Evolutionary conservation across 2,797 vertebrate genomes (phyloP).

Genomic region (Luscinia megarhynchos): DNA sequence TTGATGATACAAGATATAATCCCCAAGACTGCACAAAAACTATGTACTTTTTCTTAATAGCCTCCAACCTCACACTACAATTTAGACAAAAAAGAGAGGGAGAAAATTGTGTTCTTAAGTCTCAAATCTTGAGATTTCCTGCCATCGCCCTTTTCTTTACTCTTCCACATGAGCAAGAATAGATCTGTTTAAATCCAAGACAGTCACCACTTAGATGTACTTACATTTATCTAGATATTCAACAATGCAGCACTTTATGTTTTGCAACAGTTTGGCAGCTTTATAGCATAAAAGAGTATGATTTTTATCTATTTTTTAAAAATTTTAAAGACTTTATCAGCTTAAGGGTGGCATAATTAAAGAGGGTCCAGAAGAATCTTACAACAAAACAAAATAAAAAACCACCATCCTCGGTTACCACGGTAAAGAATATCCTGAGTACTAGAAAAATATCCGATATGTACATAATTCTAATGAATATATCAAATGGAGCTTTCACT

Average conservation of each 20-base stretch:
- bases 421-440: background rate
- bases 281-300: background rate
- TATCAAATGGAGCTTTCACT: background rate
- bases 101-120: background rate
- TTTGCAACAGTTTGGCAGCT: background rate
- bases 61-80: background rate
- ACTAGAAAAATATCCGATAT: background rate
- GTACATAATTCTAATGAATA: background rate
- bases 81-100: background rate
- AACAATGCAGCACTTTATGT: background rate
- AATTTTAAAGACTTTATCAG: background rate
- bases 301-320: background rate
- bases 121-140: background rate
- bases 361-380: background rate
- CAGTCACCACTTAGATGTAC: background rate
- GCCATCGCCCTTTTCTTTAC: background rate
- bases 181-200: background rate
- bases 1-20: background rate
- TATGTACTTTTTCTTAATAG: background rate
- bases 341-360: background rate
- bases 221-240: background rate
- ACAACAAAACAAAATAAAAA: background rate
- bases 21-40: background rate
- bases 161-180: background rate
- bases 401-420: background rate